Percentiles rank a stretch among this genome's conserved stretches.
Conservation (phyloP, 2,797 vertebrate species). For the Prionace glauca region DNA sequence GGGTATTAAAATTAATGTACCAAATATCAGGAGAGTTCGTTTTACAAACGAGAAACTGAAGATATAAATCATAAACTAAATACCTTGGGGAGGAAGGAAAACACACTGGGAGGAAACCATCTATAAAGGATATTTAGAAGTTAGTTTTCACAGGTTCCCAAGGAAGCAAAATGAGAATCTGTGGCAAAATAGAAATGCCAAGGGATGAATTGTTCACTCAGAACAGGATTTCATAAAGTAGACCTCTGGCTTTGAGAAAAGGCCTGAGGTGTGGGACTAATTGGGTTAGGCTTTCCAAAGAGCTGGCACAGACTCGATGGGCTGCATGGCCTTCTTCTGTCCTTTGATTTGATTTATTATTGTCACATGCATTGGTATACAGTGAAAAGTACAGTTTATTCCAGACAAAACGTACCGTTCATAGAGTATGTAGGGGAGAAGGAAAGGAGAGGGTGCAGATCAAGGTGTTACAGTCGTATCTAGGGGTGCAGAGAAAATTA, state of each 20-base stretch:
- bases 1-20: constrained; percentile 1
- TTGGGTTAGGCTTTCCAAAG: not conserved
- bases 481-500: too few relatives aligned
- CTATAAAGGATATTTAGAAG: not conserved
- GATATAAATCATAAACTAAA: not conserved
- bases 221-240: not conserved
- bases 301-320: not conserved
- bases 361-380: too few relatives aligned
- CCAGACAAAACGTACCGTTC: too few relatives aligned
- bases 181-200: not conserved
- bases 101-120: not conserved
- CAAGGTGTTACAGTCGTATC: too few relatives aligned
- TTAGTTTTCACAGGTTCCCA: not conserved
- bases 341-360: too few relatives aligned
- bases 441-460: too few relatives aligned
- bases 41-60: not conserved
- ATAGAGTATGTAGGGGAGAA: too few relatives aligned
- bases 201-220: not conserved
- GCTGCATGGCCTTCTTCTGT: not conserved
- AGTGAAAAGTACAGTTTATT: too few relatives aligned
- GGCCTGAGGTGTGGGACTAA: not conserved
- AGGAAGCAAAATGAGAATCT: not conserved
- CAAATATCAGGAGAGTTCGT: not conserved
- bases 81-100: not conserved
- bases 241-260: not conserved